phyloP scores from a whole-genome alignment of 2,888 invertebrate genomes.

The Clanis bilineata region DNA sequence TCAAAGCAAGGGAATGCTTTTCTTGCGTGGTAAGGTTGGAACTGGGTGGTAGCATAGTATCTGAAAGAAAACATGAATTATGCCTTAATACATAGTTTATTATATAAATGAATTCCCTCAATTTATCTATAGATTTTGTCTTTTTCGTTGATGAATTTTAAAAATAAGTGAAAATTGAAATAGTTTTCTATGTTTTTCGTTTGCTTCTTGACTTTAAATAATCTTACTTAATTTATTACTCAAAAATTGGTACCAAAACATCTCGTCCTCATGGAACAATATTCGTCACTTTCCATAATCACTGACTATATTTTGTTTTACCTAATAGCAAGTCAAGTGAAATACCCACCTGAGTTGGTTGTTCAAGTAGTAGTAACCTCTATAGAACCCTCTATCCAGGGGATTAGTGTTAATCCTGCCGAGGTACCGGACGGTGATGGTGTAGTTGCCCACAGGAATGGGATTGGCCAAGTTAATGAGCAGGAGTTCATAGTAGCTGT shows the following conservation, averaged over 20 bases:
- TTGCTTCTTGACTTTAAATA: too few species aligned
- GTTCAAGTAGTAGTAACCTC: constrained; percentile 62
- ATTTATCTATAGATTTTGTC: too few species aligned
- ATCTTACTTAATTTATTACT: too few species aligned
- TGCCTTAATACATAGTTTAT: not conserved
- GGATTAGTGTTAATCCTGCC: constrained; percentile 67
- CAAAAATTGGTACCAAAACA: too few species aligned
- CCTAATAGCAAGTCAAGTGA: too few species aligned
- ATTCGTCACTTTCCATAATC: too few species aligned
- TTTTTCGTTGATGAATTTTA: too few species aligned
- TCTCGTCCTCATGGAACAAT: too few species aligned
- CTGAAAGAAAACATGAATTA: constrained; percentile 41
- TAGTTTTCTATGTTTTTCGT: too few species aligned
- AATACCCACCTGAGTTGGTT: constrained; percentile 48
- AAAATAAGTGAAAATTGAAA: too few species aligned
- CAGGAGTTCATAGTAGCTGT: constrained; percentile 60
- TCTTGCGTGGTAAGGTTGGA: constrained; percentile 89
- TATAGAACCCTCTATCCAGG: constrained; percentile 69
- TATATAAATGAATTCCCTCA: too few species aligned
- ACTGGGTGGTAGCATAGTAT: constrained; percentile 86
- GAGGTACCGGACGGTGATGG: constrained; percentile 51
- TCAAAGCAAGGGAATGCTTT: constrained; percentile 95
- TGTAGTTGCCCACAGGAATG: constrained; percentile 54
- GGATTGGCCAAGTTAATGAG: constrained; percentile 53
- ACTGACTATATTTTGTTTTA: too few species aligned